Evolutionary conservation across 2,113 vertebrate species (phyloP).

Genomic region (Silurus asotus): DNA sequence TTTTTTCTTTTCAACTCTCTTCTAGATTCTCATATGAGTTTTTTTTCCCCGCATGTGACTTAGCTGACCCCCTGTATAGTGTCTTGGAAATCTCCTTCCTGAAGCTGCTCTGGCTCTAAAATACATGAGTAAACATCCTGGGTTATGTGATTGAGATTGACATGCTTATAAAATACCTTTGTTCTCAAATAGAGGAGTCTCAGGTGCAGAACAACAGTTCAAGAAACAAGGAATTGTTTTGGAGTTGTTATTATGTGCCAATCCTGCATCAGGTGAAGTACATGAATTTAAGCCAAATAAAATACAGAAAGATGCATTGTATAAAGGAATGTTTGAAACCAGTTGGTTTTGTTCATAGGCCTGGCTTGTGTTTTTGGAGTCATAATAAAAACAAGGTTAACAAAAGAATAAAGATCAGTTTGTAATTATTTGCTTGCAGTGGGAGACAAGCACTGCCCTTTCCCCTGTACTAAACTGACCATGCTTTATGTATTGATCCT

Average conservation of each 20-base stretch:
- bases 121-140: not conserved
- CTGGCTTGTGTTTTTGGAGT: not conserved
- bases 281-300: not conserved
- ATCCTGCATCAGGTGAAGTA: not conserved
- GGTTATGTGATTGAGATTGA: conserved; percentile 19
- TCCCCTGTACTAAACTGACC: not conserved
- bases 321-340: not conserved
- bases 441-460: not conserved
- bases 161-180: conserved; percentile 24
- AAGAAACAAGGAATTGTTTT: not conserved
- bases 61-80: conserved; percentile 17
- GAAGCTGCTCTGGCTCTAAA: conserved; percentile 6
- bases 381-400: not conserved
- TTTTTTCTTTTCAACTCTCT: not conserved
- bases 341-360: not conserved
- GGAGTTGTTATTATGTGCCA: not conserved
- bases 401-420: not conserved
- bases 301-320: not conserved
- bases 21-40: not conserved
- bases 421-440: not conserved
- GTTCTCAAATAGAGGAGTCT: conserved; percentile 5
- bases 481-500: conserved; percentile 10
- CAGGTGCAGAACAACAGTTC: not conserved
- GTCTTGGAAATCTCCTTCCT: conserved; percentile 18
- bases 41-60: conserved; percentile 7